phyloP scores from a whole-genome alignment of 1,140 invertebrate species.

The Ooceraea biroi region DNA sequence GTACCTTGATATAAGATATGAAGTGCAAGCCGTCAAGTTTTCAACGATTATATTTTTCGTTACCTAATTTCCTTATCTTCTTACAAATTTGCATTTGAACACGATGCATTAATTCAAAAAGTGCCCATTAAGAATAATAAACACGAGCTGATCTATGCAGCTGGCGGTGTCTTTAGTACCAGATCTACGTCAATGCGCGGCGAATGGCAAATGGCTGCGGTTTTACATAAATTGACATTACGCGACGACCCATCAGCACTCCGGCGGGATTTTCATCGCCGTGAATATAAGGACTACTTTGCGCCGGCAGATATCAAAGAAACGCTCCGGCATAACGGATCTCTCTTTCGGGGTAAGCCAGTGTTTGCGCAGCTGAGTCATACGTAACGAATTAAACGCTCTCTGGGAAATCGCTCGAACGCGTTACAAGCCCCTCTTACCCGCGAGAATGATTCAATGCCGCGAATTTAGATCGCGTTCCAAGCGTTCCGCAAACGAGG shows the following conservation, averaged over 20 bases:
- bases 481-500: slow-evolving; percentile 44
- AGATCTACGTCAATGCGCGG: neutral
- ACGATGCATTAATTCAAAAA: neutral
- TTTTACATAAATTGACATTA: slow-evolving; percentile 37
- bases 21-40: neutral
- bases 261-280: slow-evolving; percentile 2
- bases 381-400: slow-evolving; percentile 59
- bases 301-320: slow-evolving; percentile 39
- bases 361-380: slow-evolving; percentile 55
- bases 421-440: slow-evolving; percentile 25
- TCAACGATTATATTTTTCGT: neutral
- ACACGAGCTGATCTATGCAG: neutral
- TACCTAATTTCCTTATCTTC: neutral
- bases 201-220: neutral
- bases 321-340: slow-evolving; percentile 27
- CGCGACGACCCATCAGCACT: neutral
- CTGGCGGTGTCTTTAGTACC: neutral
- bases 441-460: slow-evolving; percentile 46
- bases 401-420: slow-evolving; percentile 17
- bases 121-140: neutral
- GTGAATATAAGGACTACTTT: slow-evolving; percentile 45
- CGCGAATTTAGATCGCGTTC: slow-evolving; percentile 35
- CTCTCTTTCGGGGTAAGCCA: slow-evolving; percentile 38
- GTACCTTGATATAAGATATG: slow-evolving; percentile 3
- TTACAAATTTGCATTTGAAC: neutral